Conservation (phyloP, 1,140 invertebrate species). For the Bombus confusus region DNA sequence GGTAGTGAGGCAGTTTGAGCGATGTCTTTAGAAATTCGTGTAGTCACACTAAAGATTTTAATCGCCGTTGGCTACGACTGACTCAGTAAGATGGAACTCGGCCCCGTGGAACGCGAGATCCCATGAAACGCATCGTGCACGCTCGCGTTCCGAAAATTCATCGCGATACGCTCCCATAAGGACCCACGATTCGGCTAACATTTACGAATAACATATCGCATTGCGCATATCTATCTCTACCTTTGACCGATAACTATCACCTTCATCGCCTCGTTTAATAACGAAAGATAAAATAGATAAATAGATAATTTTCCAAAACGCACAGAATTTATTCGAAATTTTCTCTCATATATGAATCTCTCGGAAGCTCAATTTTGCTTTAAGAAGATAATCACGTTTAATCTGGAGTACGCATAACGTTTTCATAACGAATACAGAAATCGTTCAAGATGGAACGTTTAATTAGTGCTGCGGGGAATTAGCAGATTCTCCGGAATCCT, state of each 20-base stretch:
- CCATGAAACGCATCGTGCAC: conserved; percentile 20
- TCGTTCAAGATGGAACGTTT: background rate
- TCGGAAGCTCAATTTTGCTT: too few species aligned
- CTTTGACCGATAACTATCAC: background rate
- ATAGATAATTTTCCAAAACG: background rate
- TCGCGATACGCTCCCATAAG: background rate
- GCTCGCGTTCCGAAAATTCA: conserved; percentile 38
- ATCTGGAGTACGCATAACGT: too few species aligned
- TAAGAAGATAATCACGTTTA: too few species aligned
- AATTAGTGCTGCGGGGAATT: background rate
- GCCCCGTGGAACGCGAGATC: conserved; percentile 53
- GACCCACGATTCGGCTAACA: background rate
- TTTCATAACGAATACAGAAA: too few species aligned
- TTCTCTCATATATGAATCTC: too few species aligned
- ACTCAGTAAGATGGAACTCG: conserved; percentile 71
- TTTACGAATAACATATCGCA: background rate
- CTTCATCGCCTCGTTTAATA: background rate
- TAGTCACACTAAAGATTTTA: conserved; percentile 59
- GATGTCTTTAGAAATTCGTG: conserved; percentile 26
- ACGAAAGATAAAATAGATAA: background rate
- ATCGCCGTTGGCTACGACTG: conserved; percentile 63
- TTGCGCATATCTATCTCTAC: too few species aligned
- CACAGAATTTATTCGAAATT: background rate
- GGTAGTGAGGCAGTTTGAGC: too few species aligned
- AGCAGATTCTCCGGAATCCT: background rate